Evolutionary conservation across 1,140 invertebrate genomes (phyloP).

Genomic region (Probaryconus sp.): DNA sequence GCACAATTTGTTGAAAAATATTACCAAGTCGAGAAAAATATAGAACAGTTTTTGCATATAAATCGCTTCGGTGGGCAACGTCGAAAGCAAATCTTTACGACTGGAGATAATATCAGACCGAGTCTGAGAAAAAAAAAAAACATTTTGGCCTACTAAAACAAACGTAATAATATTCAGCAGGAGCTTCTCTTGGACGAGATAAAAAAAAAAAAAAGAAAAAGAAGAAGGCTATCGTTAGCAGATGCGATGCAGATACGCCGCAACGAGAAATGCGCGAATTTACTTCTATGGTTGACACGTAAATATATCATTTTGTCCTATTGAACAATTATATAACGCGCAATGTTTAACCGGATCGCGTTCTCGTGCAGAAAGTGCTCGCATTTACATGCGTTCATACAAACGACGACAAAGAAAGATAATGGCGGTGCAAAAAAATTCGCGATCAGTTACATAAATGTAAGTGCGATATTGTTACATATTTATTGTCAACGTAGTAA

Average conservation of each 20-base stretch:
- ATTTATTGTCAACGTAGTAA: constrained; percentile 1
- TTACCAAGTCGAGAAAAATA: constrained; percentile 6
- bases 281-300: constrained; percentile 1
- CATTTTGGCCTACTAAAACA: constrained; percentile 15
- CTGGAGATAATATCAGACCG: constrained; percentile 29
- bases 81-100: constrained; percentile 26
- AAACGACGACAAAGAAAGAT: constrained; percentile 24
- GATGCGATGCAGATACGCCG: no score
- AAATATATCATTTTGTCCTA: constrained; percentile 32
- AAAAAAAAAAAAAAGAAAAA: no score
- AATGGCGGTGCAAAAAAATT: constrained; percentile 22
- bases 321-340: constrained; percentile 36
- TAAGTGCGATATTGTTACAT: constrained; percentile 30
- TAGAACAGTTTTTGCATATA: constrained; percentile 33
- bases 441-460: constrained; percentile 30
- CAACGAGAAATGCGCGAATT: constrained; percentile 1
- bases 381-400: constrained; percentile 16
- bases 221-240: no score
- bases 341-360: constrained; percentile 19
- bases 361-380: constrained; percentile 27
- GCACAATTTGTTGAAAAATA: neutral
- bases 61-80: constrained; percentile 22
- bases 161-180: constrained; percentile 22
- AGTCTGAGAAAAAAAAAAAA: constrained; percentile 21
- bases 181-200: constrained; percentile 5